phyloP scores from a whole-genome alignment of 2,113 vertebrate species.

The Aegotheles bennettii region DNA sequence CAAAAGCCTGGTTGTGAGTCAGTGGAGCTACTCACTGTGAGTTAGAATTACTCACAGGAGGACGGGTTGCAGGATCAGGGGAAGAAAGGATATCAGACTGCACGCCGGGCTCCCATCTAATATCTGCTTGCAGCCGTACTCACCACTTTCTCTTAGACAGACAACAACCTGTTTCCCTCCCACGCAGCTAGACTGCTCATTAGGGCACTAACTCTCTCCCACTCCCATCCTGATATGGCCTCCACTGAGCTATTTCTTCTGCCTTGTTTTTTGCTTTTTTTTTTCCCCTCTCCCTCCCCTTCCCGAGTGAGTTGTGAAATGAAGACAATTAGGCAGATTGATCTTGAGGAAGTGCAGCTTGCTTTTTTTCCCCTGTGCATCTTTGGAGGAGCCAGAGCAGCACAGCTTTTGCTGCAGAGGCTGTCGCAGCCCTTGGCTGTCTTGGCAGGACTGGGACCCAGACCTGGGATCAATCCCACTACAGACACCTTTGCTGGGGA shows the following conservation, averaged over 20 bases:
- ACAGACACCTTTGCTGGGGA: neutral
- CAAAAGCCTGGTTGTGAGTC: conserved; percentile 45
- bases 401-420: neutral
- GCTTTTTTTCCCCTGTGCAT: neutral
- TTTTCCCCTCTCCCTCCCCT: neutral
- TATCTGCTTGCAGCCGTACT: conserved; percentile 27
- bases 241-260: conserved; percentile 56
- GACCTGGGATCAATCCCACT: neutral
- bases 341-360: neutral
- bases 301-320: neutral
- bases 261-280: neutral
- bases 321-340: conserved; percentile 31
- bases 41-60: conserved; percentile 56
- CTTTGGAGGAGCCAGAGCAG: neutral
- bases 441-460: neutral
- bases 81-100: conserved; percentile 49
- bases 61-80: conserved; percentile 48
- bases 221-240: conserved; percentile 63
- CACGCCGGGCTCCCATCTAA: conserved; percentile 15
- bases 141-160: conserved; percentile 48
- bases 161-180: conserved; percentile 62
- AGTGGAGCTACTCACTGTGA: conserved; percentile 49
- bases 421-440: neutral
- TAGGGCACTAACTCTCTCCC: conserved; percentile 65
- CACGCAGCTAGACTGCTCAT: conserved; percentile 61